Base-by-base conservation (phyloP, 2,888 invertebrate genomes). In the Maniola hyperantus region DNA sequence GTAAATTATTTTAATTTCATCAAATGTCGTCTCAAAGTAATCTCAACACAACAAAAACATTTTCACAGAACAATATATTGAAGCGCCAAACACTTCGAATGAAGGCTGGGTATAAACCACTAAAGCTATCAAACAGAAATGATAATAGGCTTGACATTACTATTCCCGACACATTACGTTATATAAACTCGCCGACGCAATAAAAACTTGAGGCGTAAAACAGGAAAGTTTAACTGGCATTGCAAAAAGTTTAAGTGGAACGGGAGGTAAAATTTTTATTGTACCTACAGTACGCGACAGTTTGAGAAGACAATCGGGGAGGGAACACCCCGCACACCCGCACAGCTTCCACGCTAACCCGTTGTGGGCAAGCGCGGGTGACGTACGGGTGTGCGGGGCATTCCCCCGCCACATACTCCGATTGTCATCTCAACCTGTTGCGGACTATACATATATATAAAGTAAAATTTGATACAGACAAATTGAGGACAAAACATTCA, bases 161-260 rank as follows among this genome's bases (percentile, higher is more conserved):
- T 63, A 70, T 70, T 65, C 71, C 63, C 62, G 70, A 65, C 69
- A 74, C 72, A 72, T 73, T 72, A 74, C 73, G 72, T 73, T 71
- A 73, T 72, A 73, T 70, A 69, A 72, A 72, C 73, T 73, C 72
- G 70, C 64, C 63, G 69, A 65, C 44, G 69, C 71, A 72, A 73
- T 73, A 71, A 74, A 77, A 77, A 76, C 74, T 77, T 77, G 67
- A 72, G 66, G 70, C 77, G 73, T 76, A 77, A 77, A 77, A 75
- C 74, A 75, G 68, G 71, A 71, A 75, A 76, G 73, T 74, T 75
- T 73, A 72, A 74, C 73, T 71, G 71, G 74, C 70, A 75, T 74
- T 71, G 76, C 74, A 73, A 75, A 76, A 77, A 77, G 75, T 77
- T 77, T 72, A 71, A 76, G 73, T 74, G 74, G 71, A 68, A 64